Conservation (phyloP, 2,113 vertebrate genomes). For the Talpa occidentalis region DNA sequence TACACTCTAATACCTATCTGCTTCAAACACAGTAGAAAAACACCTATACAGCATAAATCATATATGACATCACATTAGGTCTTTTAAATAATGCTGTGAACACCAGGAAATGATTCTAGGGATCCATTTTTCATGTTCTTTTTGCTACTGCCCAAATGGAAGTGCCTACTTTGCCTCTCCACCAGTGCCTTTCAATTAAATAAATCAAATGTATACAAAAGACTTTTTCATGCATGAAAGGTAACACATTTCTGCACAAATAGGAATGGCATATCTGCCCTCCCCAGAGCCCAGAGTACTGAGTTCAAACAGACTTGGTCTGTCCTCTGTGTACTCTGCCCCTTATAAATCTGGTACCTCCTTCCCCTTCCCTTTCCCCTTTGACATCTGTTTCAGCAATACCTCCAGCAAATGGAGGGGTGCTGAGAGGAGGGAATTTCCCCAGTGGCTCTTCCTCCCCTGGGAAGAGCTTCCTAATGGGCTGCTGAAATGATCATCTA, state of each 20-base stretch:
- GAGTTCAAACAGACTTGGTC: not conserved
- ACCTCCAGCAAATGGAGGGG: not conserved
- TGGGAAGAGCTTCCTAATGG: fast-evolving
- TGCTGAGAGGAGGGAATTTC: not conserved
- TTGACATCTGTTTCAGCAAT: not conserved
- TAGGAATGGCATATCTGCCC: not conserved
- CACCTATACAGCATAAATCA: slow-evolving; percentile 80
- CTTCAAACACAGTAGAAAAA: slow-evolving; percentile 74
- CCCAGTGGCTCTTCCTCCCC: not conserved
- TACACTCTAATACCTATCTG: slow-evolving; percentile 71
- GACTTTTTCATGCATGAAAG: slow-evolving; percentile 33
- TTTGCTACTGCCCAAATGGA: slow-evolving; percentile 61
- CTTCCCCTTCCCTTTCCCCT: not conserved
- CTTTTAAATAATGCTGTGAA: slow-evolving; percentile 81
- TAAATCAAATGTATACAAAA: slow-evolving; percentile 55
- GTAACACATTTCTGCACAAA: not conserved
- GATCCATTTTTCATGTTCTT: slow-evolving; percentile 75
- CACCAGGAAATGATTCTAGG: slow-evolving; percentile 27
- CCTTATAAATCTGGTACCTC: not conserved
- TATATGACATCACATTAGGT: slow-evolving; percentile 76
- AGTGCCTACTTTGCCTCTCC: slow-evolving; percentile 64
- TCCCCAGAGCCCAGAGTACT: not conserved
- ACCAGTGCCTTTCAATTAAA: slow-evolving; percentile 70
- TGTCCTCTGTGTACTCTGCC: fast-evolving
- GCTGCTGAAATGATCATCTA: not conserved